A percentile compares a stretch with the other conserved stretches of the same genome.
phyloP scores from a whole-genome alignment of 1,140 invertebrate genomes.

The Acromyrmex echinatior region DNA sequence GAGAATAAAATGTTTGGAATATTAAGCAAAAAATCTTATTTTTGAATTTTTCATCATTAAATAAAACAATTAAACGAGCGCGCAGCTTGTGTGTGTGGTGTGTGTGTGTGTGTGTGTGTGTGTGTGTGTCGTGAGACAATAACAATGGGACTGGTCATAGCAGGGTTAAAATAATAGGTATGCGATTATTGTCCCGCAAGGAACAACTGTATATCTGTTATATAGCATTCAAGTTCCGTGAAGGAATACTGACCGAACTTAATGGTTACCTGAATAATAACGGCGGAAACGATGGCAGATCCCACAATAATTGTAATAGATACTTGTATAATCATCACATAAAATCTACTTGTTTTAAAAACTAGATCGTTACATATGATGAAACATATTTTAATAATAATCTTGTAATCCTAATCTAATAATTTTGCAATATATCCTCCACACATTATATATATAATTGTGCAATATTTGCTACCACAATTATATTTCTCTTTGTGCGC shows the following conservation, averaged over 20 bases:
- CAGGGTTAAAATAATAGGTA: conserved; percentile 2
- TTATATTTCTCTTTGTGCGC: not conserved
- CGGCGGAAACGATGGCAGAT: not conserved
- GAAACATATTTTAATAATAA: not conserved
- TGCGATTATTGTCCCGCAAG: conserved; percentile 18
- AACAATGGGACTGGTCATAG: not conserved
- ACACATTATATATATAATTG: not conserved
- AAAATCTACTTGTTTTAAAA: not conserved
- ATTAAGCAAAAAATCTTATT: not conserved
- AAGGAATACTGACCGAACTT: not conserved
- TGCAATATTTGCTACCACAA: not conserved
- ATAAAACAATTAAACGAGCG: not conserved
- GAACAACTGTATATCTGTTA: conserved; percentile 31
- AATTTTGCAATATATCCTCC: not conserved
- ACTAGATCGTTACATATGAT: not conserved
- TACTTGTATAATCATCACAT: not conserved
- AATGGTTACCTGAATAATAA: conserved; percentile 21
- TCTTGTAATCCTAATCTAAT: not conserved
- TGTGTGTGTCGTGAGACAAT: not conserved
- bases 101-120: not conserved
- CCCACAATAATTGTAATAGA: not conserved
- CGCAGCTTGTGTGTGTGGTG: not conserved
- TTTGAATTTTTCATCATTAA: not conserved
- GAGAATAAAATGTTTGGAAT: not conserved
- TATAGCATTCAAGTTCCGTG: conserved; percentile 33